A percentile compares a stretch with the other conserved stretches of the same genome.
Evolutionary conservation across 2,888 invertebrate species (phyloP).

Genomic region (Drosophila anceps): DNA sequence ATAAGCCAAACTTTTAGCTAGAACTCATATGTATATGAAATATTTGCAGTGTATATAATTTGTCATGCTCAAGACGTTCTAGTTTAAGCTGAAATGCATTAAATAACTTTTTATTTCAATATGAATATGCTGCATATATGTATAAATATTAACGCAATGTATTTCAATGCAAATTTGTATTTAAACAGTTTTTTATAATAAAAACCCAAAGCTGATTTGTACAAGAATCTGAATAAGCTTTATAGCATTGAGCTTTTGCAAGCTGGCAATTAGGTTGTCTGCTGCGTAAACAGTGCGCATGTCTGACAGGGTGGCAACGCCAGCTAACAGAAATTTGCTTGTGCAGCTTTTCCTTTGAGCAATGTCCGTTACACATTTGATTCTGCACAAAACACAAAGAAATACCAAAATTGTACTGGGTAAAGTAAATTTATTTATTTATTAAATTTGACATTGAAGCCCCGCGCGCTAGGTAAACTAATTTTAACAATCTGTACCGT

Average conservation of each 20-base stretch:
- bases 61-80: neutral
- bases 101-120: neutral
- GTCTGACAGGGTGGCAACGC: conserved; percentile 23
- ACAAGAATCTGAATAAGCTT: neutral
- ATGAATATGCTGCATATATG: neutral
- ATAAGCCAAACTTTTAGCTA: conserved; percentile 1
- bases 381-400: neutral
- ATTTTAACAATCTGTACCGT: conserved; percentile 41
- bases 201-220: conserved; percentile 3
- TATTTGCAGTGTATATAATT: conserved; percentile 9
- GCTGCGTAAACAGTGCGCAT: too few species aligned
- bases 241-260: conserved; percentile 24
- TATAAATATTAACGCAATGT: conserved; percentile 1
- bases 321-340: neutral
- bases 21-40: neutral
- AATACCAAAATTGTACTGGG: conserved; percentile 18
- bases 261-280: neutral
- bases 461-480: conserved; percentile 18
- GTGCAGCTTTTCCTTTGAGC: neutral
- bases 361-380: neutral
- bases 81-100: neutral
- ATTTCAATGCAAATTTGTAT: neutral
- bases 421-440: conserved; percentile 51
- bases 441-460: conserved; percentile 15
- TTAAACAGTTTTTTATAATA: neutral